Conservation (phyloP, 2,113 vertebrate genomes). For the Pterocles orientalis region DNA sequence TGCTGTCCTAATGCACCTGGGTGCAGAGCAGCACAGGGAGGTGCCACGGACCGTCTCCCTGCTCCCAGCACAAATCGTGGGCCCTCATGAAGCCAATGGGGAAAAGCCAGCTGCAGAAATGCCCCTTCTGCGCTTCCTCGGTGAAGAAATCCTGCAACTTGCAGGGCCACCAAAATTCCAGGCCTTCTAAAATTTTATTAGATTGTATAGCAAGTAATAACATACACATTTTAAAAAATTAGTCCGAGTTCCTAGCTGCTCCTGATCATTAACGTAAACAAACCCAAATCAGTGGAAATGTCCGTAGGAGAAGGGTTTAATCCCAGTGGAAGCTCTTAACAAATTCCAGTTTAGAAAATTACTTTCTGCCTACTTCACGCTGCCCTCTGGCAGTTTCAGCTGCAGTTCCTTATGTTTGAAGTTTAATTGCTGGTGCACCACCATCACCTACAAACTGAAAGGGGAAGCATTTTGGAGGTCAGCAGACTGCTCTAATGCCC, state of each 20-base stretch:
- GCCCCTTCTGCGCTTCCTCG: not conserved
- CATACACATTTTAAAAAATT: not conserved
- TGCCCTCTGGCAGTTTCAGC: not conserved
- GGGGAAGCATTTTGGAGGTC: not conserved
- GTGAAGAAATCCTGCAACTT: not conserved
- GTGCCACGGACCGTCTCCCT: not conserved
- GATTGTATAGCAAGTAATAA: not conserved
- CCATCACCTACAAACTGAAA: not conserved
- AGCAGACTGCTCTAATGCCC: not conserved
- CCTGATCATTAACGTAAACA: not conserved
- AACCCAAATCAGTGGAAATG: not conserved
- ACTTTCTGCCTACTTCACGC: not conserved
- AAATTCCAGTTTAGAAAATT: not conserved
- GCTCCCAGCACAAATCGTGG: not conserved
- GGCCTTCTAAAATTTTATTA: not conserved
- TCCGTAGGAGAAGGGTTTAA: not conserved
- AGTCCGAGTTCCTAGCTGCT: not conserved
- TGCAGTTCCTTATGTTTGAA: not conserved
- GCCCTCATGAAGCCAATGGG: not conserved
- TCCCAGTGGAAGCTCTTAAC: not conserved
- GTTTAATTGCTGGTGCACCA: not conserved
- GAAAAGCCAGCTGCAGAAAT: not conserved
- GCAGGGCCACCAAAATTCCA: not conserved
- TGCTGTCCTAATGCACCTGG: accelerated
- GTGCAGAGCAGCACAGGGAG: not conserved